Evolutionary conservation across 2,113 vertebrate species (phyloP).

Genomic region (Chaetorhynchus papuensis): DNA sequence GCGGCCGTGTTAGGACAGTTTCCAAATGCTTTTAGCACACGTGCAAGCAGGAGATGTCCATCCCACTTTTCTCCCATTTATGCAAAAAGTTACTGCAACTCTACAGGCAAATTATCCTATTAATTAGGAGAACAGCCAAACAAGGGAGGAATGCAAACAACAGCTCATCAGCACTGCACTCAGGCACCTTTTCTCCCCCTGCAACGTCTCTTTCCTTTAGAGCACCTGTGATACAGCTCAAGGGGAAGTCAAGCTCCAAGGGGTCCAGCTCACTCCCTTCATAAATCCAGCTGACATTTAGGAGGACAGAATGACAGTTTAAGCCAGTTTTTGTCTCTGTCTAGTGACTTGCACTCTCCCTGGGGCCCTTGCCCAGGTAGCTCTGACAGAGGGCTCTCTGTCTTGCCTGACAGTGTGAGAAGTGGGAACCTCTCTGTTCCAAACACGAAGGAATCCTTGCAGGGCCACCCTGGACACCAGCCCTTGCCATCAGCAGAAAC

Average conservation of each 20-base stretch:
- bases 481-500: not conserved
- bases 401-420: not conserved
- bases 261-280: not conserved
- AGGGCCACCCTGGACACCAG: not conserved
- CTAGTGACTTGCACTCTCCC: not conserved
- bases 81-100: not conserved
- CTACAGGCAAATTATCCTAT: not conserved
- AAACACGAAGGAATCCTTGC: not conserved
- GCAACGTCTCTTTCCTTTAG: not conserved
- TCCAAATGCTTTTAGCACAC: not conserved
- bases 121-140: not conserved
- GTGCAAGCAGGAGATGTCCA: not conserved
- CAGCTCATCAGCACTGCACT: not conserved
- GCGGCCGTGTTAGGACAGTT: not conserved
- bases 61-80: not conserved
- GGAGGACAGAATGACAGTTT: not conserved
- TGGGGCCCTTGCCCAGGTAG: not conserved
- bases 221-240: not conserved
- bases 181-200: not conserved
- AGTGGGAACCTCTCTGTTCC: not conserved
- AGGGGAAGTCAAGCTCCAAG: not conserved
- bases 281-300: not conserved
- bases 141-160: not conserved
- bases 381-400: not conserved
- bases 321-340: not conserved